These are phyloP conservation scores for Riparia riparia DNA, from an alignment of 2,113 vertebrate species.

Conservation along the genomic window DNA sequence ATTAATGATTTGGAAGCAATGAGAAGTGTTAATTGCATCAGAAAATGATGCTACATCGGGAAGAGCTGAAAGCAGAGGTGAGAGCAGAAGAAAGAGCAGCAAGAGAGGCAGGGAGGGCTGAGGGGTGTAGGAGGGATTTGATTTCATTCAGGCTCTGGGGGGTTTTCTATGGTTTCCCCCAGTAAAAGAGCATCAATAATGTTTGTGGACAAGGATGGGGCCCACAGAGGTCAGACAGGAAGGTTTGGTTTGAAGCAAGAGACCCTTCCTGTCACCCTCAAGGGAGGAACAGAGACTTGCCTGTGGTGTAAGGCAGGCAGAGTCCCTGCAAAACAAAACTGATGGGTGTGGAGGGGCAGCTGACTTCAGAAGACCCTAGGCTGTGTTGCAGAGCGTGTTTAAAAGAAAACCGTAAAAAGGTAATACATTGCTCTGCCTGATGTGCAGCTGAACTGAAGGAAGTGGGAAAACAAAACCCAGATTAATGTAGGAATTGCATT, in stretches of 20 bases:
- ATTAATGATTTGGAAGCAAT: not conserved
- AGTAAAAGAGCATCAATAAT: not conserved
- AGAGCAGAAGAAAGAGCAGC: not conserved
- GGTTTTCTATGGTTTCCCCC: rapidly evolving
- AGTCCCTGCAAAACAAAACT: not conserved
- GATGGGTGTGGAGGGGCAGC: rapidly evolving
- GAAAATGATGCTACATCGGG: not conserved
- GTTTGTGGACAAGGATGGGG: not conserved
- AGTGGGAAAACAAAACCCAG: not conserved
- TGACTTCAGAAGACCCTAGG: not conserved
- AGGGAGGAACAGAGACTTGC: not conserved
- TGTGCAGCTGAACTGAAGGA: not conserved
- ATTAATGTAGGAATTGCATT: not conserved
- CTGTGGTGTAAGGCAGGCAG: not conserved
- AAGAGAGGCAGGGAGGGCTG: not conserved
- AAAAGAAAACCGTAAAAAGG: not conserved
- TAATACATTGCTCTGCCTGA: not conserved
- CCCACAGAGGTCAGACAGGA: not conserved
- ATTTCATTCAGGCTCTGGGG: not conserved
- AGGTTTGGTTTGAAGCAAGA: not conserved
- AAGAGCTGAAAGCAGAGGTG: not conserved
- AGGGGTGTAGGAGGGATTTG: not conserved
- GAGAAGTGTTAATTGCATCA: not conserved
- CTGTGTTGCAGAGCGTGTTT: rapidly evolving
- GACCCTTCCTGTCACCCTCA: not conserved